Percentiles rank a stretch among this genome's conserved stretches.
Evolutionary conservation across 2,797 vertebrate species (phyloP).

Genomic region (Poeciliopsis gracilis): DNA sequence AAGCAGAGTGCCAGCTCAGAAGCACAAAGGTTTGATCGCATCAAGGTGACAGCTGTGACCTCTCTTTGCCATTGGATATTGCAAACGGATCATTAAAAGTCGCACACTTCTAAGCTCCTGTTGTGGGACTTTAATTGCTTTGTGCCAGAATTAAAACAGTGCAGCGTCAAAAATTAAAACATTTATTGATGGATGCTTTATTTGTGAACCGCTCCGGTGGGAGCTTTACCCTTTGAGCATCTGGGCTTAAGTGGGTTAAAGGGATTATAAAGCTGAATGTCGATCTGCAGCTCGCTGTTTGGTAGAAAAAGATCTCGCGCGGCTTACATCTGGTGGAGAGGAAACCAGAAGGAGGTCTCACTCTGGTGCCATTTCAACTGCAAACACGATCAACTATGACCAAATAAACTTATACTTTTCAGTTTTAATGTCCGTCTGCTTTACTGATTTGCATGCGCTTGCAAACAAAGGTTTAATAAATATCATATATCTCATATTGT

Average conservation of each 20-base stretch:
- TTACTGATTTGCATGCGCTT: neutral
- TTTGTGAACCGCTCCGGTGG: constrained; percentile 44
- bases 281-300: constrained; percentile 47
- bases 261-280: constrained; percentile 52
- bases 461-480: neutral
- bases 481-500: neutral
- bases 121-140: neutral
- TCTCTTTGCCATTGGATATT: neutral
- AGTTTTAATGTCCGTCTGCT: neutral
- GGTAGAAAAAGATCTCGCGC: constrained; percentile 74
- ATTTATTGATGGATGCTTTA: constrained; percentile 20
- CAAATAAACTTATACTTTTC: neutral
- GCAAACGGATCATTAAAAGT: neutral
- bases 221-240: constrained; percentile 24
- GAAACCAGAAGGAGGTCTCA: constrained; percentile 39
- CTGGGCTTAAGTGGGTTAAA: neutral
- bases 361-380: constrained; percentile 37
- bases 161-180: constrained; percentile 57
- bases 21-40: neutral
- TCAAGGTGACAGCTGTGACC: neutral
- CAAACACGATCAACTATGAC: neutral
- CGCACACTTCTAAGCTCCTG: neutral
- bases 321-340: constrained; percentile 54
- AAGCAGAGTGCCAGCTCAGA: neutral
- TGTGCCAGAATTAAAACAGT: constrained; percentile 64